phyloP scores from a whole-genome alignment of 2,797 vertebrate genomes.

The Hippoglossus hippoglossus region DNA sequence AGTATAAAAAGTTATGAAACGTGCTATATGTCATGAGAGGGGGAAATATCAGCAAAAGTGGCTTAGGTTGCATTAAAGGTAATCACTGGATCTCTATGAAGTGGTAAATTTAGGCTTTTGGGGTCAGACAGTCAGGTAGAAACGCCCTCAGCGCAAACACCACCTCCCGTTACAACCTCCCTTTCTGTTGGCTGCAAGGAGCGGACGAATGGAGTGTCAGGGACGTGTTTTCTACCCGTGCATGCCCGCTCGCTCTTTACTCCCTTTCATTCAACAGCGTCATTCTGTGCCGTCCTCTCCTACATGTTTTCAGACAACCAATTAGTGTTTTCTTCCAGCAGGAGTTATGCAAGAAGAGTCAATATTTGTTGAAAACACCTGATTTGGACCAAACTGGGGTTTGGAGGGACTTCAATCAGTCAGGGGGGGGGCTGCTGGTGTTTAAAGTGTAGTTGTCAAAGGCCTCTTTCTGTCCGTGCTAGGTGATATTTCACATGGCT shows the following conservation, averaged over 20 bases:
- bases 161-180: constrained; percentile 26
- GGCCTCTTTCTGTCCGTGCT: constrained; percentile 71
- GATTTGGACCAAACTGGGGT: constrained; percentile 62
- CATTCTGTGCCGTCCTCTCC: constrained; percentile 49
- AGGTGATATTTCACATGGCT: constrained; percentile 59
- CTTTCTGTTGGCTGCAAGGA: constrained; percentile 53
- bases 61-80: constrained; percentile 7
- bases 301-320: constrained; percentile 75
- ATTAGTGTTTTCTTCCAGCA: constrained; percentile 78
- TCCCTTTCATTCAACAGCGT: constrained; percentile 54
- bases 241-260: constrained; percentile 27
- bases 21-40: not conserved
- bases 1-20: constrained; percentile 47
- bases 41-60: constrained; percentile 19
- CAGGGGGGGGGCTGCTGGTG: constrained; percentile 37
- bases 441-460: constrained; percentile 70
- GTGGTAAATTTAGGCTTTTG: constrained; percentile 22
- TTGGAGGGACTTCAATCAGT: constrained; percentile 72
- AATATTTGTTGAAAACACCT: constrained; percentile 83
- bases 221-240: constrained; percentile 53
- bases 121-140: constrained; percentile 29
- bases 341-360: constrained; percentile 79
- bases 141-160: constrained; percentile 53
- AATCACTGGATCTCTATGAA: constrained; percentile 33
- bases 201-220: constrained; percentile 35